Evolutionary conservation across 2,888 invertebrate genomes (phyloP).

Genomic region (Dasypogon diadema): DNA sequence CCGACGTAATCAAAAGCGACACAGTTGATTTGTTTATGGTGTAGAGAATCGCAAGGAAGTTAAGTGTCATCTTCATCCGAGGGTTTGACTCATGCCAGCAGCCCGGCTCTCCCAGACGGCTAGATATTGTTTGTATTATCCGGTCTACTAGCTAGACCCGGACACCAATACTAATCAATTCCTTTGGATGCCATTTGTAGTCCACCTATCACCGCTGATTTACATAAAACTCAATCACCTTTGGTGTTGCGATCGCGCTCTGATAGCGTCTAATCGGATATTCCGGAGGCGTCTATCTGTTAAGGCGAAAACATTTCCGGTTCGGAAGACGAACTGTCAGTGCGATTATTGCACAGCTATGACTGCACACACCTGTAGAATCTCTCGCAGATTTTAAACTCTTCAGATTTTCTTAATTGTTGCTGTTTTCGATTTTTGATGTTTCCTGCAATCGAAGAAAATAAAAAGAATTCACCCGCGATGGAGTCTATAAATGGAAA

Average conservation of each 20-base stretch:
- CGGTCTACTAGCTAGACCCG: slow-evolving; percentile 30
- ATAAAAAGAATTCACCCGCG: background rate
- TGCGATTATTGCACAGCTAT: background rate
- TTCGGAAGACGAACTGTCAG: slow-evolving; percentile 52
- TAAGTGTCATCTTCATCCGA: slow-evolving; percentile 19
- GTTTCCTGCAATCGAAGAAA: background rate
- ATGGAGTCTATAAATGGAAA: background rate
- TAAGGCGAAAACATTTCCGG: slow-evolving; percentile 55
- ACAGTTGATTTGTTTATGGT: slow-evolving; percentile 29
- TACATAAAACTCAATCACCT: slow-evolving; percentile 30
- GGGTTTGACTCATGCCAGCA: background rate
- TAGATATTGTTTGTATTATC: slow-evolving; percentile 30
- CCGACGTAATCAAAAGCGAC: background rate
- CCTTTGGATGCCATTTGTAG: slow-evolving; percentile 26
- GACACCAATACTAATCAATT: slow-evolving; percentile 38
- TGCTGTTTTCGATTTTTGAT: background rate
- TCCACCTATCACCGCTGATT: slow-evolving; percentile 35
- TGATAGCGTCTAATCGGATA: slow-evolving; percentile 44
- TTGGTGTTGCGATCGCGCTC: background rate
- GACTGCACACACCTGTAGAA: background rate
- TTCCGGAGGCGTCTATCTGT: slow-evolving; percentile 50
- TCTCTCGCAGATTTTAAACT: background rate
- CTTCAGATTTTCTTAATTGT: slow-evolving; percentile 1
- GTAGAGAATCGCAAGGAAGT: slow-evolving; percentile 30
- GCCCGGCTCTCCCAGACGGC: slow-evolving; percentile 6